Percentiles rank a stretch among this genome's conserved stretches.
Evolutionary conservation across 92 coral and sea anemone species (phyloP).

Genomic region (Porites cylindrica): DNA sequence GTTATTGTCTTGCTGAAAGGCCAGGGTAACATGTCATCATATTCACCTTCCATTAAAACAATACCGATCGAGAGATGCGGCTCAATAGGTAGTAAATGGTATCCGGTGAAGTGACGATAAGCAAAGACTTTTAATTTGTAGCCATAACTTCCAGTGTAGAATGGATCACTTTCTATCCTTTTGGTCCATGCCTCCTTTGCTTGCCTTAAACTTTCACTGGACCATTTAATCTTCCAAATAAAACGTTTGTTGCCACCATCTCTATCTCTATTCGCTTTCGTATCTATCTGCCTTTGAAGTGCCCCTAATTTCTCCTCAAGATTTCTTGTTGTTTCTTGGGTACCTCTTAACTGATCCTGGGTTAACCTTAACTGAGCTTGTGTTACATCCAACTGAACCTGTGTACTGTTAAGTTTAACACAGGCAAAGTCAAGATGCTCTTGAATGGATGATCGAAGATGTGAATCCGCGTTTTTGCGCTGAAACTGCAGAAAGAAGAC

Average conservation of each 20-base stretch:
- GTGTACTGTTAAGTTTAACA: not conserved
- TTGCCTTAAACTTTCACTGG: not conserved
- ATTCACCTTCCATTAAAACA: not conserved
- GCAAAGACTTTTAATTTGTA: not conserved
- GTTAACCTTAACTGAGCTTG: too few species aligned
- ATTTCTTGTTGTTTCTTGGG: too few species aligned
- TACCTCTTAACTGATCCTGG: too few species aligned
- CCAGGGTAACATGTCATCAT: conserved; percentile 40
- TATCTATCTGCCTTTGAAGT: too few species aligned
- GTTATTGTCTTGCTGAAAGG: not conserved
- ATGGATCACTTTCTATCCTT: not conserved
- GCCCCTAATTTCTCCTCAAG: too few species aligned
- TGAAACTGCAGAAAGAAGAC: too few species aligned
- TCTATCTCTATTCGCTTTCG: too few species aligned
- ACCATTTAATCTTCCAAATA: not conserved
- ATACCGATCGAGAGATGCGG: not conserved
- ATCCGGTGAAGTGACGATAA: not conserved
- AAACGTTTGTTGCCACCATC: not conserved
- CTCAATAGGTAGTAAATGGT: not conserved
- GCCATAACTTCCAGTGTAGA: not conserved
- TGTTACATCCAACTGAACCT: not conserved
- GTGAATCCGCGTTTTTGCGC: too few species aligned
- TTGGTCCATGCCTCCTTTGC: not conserved
- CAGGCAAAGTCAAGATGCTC: not conserved
- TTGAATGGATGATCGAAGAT: too few species aligned